Evolutionary conservation across 2,797 vertebrate genomes (phyloP).

Genomic region (Eulemur albifrons): DNA sequence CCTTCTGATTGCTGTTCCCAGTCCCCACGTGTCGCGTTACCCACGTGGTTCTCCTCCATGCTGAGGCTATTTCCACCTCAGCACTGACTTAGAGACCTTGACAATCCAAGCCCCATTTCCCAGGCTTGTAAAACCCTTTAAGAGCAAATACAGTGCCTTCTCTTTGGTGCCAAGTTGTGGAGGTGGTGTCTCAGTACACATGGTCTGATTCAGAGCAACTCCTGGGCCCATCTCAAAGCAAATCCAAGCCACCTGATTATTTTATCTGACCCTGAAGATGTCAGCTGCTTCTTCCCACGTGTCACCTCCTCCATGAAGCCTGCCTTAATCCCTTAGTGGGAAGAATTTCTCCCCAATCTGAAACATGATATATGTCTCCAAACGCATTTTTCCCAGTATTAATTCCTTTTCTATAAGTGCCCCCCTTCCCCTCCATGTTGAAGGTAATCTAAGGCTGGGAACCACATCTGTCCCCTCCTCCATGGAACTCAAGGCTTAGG

Average conservation of each 20-base stretch:
- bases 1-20: background rate
- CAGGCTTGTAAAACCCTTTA: conserved; percentile 22
- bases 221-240: background rate
- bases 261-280: background rate
- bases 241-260: background rate
- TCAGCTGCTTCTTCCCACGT: background rate
- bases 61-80: conserved; percentile 20
- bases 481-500: background rate
- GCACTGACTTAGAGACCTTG: background rate
- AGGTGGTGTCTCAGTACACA: background rate
- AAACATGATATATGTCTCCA: background rate
- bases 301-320: background rate
- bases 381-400: background rate
- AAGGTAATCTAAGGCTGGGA: background rate
- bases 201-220: background rate
- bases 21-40: background rate
- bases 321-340: background rate
- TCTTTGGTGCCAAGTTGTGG: background rate
- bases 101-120: background rate
- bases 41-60: background rate
- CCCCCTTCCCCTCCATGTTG: background rate
- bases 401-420: background rate
- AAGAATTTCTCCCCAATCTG: background rate
- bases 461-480: background rate
- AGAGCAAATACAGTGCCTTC: background rate